Evolutionary conservation across 1,140 invertebrate genomes (phyloP).

Genomic region (Zophobas morio): DNA sequence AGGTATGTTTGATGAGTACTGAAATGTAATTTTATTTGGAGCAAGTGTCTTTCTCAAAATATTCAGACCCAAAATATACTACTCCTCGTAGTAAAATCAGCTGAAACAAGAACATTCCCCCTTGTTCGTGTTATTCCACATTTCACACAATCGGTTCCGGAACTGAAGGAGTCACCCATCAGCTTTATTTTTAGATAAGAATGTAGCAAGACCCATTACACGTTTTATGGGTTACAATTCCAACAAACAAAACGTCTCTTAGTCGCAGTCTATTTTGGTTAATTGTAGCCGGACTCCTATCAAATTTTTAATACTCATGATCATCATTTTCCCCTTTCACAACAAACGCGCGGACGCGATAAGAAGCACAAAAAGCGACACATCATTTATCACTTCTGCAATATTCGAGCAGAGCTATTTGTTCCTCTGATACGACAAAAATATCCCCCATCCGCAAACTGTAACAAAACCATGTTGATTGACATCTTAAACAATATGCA

Average conservation of each 20-base stretch:
- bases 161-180: constrained; percentile 5
- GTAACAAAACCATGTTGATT: constrained; percentile 38
- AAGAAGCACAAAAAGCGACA: too few relatives aligned
- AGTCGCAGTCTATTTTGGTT: constrained; percentile 15
- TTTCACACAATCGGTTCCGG: too few relatives aligned
- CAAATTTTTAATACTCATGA: not conserved
- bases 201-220: constrained; percentile 25
- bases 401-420: too few relatives aligned
- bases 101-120: too few relatives aligned
- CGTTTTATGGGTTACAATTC: constrained; percentile 21
- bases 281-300: not conserved
- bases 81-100: not conserved
- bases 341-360: too few relatives aligned
- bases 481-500: constrained; percentile 45
- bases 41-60: too few relatives aligned
- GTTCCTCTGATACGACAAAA: not conserved
- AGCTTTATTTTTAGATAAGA: constrained; percentile 41
- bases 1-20: too few relatives aligned
- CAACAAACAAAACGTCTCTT: constrained; percentile 31
- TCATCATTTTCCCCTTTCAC: too few relatives aligned
- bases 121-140: too few relatives aligned
- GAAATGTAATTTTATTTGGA: too few relatives aligned
- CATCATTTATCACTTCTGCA: too few relatives aligned
- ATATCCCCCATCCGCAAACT: constrained; percentile 26
- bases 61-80: too few relatives aligned